Percentiles rank a stretch among this genome's conserved stretches.
These are phyloP conservation scores for Microctenopoma stevenorrisi DNA, from an alignment of 2,797 vertebrate species.

Conservation along the genomic window DNA sequence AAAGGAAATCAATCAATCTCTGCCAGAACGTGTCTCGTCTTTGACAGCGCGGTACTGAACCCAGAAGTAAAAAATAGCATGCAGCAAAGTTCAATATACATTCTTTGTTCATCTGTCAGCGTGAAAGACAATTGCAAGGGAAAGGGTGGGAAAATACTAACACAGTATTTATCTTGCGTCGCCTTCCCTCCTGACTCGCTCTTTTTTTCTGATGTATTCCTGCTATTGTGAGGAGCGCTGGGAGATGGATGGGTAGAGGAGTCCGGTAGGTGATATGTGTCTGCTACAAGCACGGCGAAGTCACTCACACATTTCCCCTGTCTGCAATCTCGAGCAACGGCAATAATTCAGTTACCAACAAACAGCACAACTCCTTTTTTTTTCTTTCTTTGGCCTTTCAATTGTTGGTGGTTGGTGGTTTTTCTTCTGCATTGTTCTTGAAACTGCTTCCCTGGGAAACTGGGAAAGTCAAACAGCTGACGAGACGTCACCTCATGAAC, in stretches of 20 bases:
- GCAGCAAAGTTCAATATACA: constrained; percentile 82
- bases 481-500: constrained; percentile 78
- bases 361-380: constrained; percentile 40
- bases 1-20: constrained; percentile 78
- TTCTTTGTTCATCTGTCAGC: constrained; percentile 84
- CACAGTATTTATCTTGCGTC: constrained; percentile 83
- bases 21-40: constrained; percentile 63
- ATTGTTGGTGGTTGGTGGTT: constrained; percentile 68
- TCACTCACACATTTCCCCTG: constrained; percentile 60
- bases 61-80: constrained; percentile 75
- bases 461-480: constrained; percentile 83
- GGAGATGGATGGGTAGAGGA: constrained; percentile 76
- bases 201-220: constrained; percentile 79
- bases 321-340: constrained; percentile 58
- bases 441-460: constrained; percentile 78
- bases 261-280: constrained; percentile 73
- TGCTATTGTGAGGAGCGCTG: constrained; percentile 72
- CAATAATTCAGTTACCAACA: constrained; percentile 76
- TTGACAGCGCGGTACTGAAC: constrained; percentile 77
- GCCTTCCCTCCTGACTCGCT: constrained; percentile 67
- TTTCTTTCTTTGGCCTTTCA: constrained; percentile 64
- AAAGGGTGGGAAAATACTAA: constrained; percentile 69
- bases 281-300: constrained; percentile 59
- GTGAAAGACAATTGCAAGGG: constrained; percentile 73
- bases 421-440: constrained; percentile 74